Conservation (phyloP, 2,888 invertebrate species). For the Cryptophagus acutangulus region DNA sequence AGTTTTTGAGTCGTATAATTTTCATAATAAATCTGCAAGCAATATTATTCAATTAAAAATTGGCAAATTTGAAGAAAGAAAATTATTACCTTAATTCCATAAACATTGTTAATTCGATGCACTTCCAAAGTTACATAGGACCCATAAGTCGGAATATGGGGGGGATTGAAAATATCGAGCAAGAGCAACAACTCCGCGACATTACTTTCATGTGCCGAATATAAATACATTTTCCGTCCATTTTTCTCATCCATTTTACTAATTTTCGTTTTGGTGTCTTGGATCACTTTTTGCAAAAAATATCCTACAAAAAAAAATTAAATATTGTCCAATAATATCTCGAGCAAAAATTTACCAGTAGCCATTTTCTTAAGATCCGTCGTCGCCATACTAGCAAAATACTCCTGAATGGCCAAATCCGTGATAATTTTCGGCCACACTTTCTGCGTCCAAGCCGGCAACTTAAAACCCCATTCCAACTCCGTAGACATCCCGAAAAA, state of each 20-base stretch:
- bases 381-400: conserved; percentile 40
- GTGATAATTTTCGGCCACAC: conserved; percentile 41
- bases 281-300: conserved; percentile 27
- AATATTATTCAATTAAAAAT: too few species aligned
- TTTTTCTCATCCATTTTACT: not conserved
- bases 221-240: conserved; percentile 30
- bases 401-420: conserved; percentile 39
- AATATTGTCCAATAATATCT: too few species aligned
- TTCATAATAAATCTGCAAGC: conserved; percentile 29
- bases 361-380: conserved; percentile 34
- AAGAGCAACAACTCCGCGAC: conserved; percentile 30
- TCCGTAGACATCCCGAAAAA: conserved; percentile 59
- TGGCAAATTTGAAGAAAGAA: not conserved
- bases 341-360: conserved; percentile 19
- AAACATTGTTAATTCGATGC: conserved; percentile 22
- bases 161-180: conserved; percentile 27
- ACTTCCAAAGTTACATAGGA: conserved; percentile 25
- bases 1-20: conserved; percentile 27
- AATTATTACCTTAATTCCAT: conserved; percentile 32
- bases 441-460: conserved; percentile 45
- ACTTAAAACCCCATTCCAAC: conserved; percentile 45
- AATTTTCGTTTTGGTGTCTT: conserved; percentile 26
- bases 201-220: conserved; percentile 34
- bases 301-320: conserved; percentile 18
- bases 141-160: conserved; percentile 27